A percentile compares a stretch with the other conserved stretches of the same genome.
Conservation (phyloP, 1,140 invertebrate species). For the Mycetomoellerius zeteki region DNA sequence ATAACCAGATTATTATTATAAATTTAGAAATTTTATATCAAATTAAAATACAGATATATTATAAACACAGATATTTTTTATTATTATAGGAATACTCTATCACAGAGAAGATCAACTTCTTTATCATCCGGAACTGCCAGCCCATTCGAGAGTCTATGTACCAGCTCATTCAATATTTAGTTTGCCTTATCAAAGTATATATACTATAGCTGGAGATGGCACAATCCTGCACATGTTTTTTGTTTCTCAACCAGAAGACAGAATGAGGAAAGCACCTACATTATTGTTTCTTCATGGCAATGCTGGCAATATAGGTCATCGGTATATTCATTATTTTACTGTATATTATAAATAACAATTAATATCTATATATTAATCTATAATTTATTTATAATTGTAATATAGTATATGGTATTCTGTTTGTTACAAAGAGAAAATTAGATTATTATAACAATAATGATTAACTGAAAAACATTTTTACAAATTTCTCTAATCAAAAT, state of each 20-base stretch:
- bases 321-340: slow-evolving; percentile 87
- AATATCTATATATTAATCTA: neutral
- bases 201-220: slow-evolving; percentile 92
- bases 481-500: neutral
- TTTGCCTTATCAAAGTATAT: slow-evolving; percentile 95
- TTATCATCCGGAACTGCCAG: slow-evolving; percentile 95
- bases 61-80: slow-evolving; percentile 14
- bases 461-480: slow-evolving; percentile 5
- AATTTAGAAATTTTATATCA: neutral
- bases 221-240: slow-evolving; percentile 95
- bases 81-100: slow-evolving; percentile 92
- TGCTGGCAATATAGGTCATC: slow-evolving; percentile 98
- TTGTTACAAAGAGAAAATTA: neutral
- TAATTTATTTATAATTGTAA: neutral
- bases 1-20: neutral
- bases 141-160: slow-evolving; percentile 95
- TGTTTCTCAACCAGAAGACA: slow-evolving; percentile 92
- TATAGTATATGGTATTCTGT: too few relatives aligned
- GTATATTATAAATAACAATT: neutral
- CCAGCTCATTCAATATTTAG: slow-evolving; percentile 94
- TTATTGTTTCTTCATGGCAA: slow-evolving; percentile 98
- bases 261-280: slow-evolving; percentile 90
- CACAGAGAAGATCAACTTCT: slow-evolving; percentile 94
- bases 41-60: neutral
- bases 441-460: neutral